Evolutionary conservation across 2,888 invertebrate genomes (phyloP), one percentile per base, ranked within the genome.

Genomic region (Spicauda simplicius): DNA sequence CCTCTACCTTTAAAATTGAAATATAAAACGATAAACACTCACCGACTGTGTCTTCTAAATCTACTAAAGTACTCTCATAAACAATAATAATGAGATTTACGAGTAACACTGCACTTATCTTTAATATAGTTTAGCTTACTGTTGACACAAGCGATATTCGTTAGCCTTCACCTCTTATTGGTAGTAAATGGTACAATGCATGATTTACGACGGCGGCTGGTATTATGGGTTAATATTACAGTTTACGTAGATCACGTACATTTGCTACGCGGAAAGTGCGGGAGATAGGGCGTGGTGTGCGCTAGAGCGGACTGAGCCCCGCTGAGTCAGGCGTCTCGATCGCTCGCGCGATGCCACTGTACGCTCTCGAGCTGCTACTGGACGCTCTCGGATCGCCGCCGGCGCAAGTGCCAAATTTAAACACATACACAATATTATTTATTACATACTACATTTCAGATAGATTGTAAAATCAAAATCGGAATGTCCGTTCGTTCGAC

Each of bases 401-500:
- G 70, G 70, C 74, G 71, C 76, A 73, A 67, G 74, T 69, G 77
- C 81, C 80, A 78, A 77, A 80, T 78, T 80, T 82, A 82, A 80
- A 79, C 80, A 68, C 75, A 73, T 71, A 80, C 84, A 81, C 83
- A 82, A 84, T 89, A 86, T 90, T 86, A 90, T 91, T 90, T 90
- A 90, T 88, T 86, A 83, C 79, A 74, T 57, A 71, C 66, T 72
- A 84, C 80, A 84, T 85, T 84, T 87, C 85, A 81, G 71, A 77
- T 82, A 80, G 79, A 83, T 81, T 83, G 80, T 87, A 84, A 86
- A 85, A 80, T 84, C 76, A 74, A 75, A 85, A 82, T 81, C 76
- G 77, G 74, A 77, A 76, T 41, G 67, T 56, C 56, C 18, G 68
- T 50, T 53, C 63, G 68, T 66, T 66, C 63, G 25, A 64, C 76